A percentile compares a stretch with the other conserved stretches of the same genome.
phyloP scores from a whole-genome alignment of 2,797 vertebrate species.

The Neopelma chrysocephalum region DNA sequence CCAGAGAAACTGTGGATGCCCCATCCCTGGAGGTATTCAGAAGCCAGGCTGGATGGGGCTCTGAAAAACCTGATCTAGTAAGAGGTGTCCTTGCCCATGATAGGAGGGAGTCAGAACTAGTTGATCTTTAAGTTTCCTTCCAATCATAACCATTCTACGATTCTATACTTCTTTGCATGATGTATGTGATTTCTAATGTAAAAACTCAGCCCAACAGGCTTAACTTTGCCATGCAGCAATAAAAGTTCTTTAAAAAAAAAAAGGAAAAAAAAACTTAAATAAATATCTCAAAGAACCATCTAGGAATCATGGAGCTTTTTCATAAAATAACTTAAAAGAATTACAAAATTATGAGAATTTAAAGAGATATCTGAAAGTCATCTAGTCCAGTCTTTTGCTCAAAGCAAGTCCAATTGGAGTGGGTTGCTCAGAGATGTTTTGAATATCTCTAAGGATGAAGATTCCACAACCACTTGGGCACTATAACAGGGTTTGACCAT shows the following conservation, averaged over 20 bases:
- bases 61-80: not conserved
- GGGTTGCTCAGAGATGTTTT: not conserved
- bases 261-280: rapidly evolving
- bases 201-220: not conserved
- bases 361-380: not conserved
- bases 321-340: not conserved
- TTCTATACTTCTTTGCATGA: not conserved
- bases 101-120: not conserved
- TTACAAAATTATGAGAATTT: not conserved
- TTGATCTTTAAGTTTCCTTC: not conserved
- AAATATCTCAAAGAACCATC: not conserved
- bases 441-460: not conserved
- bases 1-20: not conserved
- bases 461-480: not conserved
- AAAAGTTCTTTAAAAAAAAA: not conserved
- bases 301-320: not conserved
- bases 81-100: not conserved
- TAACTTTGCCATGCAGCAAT: not conserved
- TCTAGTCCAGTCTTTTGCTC: not conserved
- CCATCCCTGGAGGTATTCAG: not conserved
- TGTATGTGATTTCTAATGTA: not conserved
- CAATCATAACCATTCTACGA: not conserved
- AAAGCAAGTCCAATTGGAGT: not conserved
- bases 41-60: too few species aligned
- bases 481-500: not conserved